A percentile compares a stretch with the other conserved stretches of the same genome.
Conservation (phyloP, 30 jellyfish, hydroid and myxozoan species). For the Morbakka virulenta region DNA sequence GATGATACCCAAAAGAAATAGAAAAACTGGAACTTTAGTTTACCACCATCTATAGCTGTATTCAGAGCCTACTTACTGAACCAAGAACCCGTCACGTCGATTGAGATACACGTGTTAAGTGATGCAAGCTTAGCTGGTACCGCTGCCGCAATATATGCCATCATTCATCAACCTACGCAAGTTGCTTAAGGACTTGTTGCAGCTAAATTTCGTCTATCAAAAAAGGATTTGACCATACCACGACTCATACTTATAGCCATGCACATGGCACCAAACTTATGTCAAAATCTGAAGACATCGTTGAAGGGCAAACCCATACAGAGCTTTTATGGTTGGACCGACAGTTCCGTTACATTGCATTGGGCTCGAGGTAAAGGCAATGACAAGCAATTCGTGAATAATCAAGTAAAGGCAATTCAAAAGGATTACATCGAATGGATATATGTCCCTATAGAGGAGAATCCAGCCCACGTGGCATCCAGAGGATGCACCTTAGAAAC, state of each 20-base stretch:
- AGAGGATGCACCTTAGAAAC: not conserved
- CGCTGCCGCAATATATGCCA: constrained; percentile 61
- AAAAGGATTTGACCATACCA: constrained; percentile 44
- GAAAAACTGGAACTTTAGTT: constrained; percentile 5
- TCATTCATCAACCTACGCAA: constrained; percentile 43
- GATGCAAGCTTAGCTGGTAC: constrained; percentile 65
- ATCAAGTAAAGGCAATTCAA: not conserved
- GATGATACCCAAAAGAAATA: not conserved
- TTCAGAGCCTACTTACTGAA: constrained; percentile 36
- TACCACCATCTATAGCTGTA: constrained; percentile 17
- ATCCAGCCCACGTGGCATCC: not conserved
- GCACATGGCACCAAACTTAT: constrained; percentile 55
- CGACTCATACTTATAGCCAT: constrained; percentile 43
- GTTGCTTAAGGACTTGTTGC: constrained; percentile 43
- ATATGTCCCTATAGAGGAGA: not conserved
- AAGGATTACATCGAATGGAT: not conserved
- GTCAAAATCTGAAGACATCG: constrained; percentile 19
- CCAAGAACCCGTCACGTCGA: constrained; percentile 6
- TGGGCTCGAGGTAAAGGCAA: constrained; percentile 48
- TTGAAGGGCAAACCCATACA: not conserved
- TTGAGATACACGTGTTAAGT: constrained; percentile 68
- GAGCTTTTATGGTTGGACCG: constrained; percentile 31
- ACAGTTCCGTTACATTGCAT: constrained; percentile 59
- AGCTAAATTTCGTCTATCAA: constrained; percentile 26
- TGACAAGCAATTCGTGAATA: not conserved